Base-by-base conservation (phyloP, 1,140 invertebrate species). In the Neodiprion pinetum region DNA sequence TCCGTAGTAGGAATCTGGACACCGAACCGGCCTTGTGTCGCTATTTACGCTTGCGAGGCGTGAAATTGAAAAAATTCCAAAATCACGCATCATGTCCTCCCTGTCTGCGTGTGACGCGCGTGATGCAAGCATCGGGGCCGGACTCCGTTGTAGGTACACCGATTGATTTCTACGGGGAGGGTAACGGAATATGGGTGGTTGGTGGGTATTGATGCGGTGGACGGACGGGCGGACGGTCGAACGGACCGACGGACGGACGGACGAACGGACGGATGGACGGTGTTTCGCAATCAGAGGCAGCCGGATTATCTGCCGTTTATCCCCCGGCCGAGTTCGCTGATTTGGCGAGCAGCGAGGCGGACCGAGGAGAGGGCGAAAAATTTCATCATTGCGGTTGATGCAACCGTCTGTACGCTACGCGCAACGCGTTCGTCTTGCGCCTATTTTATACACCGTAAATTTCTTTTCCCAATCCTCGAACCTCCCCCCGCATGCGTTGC, bases 221-320 rank as follows among this genome's bases (percentile, higher is more conserved):
- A 74, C 69, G 49, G 70, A 68, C 48, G 12, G 76, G 78, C 14
- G 49, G 17, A 73, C 48, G 53, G 17, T 14, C 17, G 12, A 14
- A 14, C 12, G 21, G 21, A 66, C 77, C 72, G 70, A 75, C 70
- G 48, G 70, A 67, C 48, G 12, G 77, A 53, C 66, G 72, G 65
- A 53, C 65, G 47, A 65, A 48, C 68, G 75, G 12, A 14, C 14
- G 65, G 77, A 75, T 78, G 76, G 78, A 73, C 76, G 78, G 76
- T 48, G 72, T 77, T 70, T 70, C 81, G 84, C 83, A 82, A 84
- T 84, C 84, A 83, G 76, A 78, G 76, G 73, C 77, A 76, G 78
- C 76, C 76, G 82, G 80, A 84, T 85, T 83, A 84, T 85, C 80
- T 83, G 79, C 80, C 80, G 79, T 84, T 85, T 83, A 84, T 84